A percentile compares a stretch with the other conserved stretches of the same genome.
phyloP scores from a whole-genome alignment of 2,888 invertebrate genomes.

The Epirrhoe tristata region DNA sequence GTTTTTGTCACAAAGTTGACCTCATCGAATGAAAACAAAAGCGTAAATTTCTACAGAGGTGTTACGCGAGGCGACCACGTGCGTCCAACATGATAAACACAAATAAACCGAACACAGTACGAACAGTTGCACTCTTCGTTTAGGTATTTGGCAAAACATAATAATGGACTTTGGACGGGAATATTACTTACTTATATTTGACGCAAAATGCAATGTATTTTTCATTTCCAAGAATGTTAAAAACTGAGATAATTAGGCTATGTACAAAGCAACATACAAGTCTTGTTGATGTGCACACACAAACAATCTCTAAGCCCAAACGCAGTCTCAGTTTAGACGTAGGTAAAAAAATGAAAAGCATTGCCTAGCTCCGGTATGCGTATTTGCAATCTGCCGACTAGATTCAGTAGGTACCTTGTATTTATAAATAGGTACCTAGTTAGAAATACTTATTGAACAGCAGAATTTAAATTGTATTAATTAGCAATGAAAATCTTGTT shows the following conservation, averaged over 20 bases:
- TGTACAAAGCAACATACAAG: no score
- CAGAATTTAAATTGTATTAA: background rate
- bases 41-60: background rate
- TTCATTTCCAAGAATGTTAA: conserved; percentile 12
- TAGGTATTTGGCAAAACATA: conserved; percentile 53
- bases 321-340: no score
- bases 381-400: no score
- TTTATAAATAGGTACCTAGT: no score
- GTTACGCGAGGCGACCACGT: conserved; percentile 34
- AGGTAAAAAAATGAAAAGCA: no score
- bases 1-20: background rate
- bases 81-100: conserved; percentile 45
- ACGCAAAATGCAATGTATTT: conserved; percentile 35
- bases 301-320: no score
- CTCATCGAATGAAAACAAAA: conserved; percentile 15
- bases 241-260: background rate
- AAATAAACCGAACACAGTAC: conserved; percentile 42
- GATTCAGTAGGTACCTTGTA: no score
- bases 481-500: background rate
- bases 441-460: background rate
- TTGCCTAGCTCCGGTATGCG: no score
- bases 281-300: no score
- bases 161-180: conserved; percentile 38
- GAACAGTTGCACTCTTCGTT: conserved; percentile 34
- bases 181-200: conserved; percentile 42